Evolutionary conservation across 1,140 invertebrate species (phyloP), one percentile per base, ranked within the genome.

Genomic region (Olivierus martensii): DNA sequence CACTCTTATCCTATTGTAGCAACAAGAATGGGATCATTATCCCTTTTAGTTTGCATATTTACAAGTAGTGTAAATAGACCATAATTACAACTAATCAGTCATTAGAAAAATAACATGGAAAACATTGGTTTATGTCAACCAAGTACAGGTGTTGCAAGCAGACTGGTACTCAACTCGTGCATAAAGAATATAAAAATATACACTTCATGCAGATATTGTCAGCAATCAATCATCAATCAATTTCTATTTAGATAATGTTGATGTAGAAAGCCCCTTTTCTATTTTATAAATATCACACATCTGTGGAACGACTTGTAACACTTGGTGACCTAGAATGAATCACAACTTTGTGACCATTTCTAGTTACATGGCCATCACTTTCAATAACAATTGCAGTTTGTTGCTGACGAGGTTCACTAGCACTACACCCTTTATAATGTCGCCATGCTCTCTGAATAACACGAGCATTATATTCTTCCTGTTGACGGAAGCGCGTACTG

Each of bases 391-490:
- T 84, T 55, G 83, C 81, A 46, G 85, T 87, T 61, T 83, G 59
- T 46, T 63, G 80, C 10, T 39, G 41, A 14, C 18, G 53, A 77
- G 73, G 18, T 19, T 72, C 59, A 19, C 19, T 38, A 4, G 41
- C 4, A 11, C 55, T 52, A 17, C 54, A 69, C 58, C 62, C 65
- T 28, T 53, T 52, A 46, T 63, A 70, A 34, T 64, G 59, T 43
- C 67, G 55, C 88, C 90, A 97, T 46, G 88, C 87, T 63, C 86
- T 84, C 71, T 97, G 92, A 61, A 97, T 94, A 17, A 95, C 78
- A 52, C 87, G 77, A 52, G 91, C 90, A 71, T 89, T 93, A 70
- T 93, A 95, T 66, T 94, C 89, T 69, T 96, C 91, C 35, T 91
- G 79, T 71, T 96, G 92, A 46, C 92, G 75, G 84, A 86, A 90